Evolutionary conservation across 2,888 invertebrate genomes (phyloP).

Genomic region (Eumerus sabulonum): DNA sequence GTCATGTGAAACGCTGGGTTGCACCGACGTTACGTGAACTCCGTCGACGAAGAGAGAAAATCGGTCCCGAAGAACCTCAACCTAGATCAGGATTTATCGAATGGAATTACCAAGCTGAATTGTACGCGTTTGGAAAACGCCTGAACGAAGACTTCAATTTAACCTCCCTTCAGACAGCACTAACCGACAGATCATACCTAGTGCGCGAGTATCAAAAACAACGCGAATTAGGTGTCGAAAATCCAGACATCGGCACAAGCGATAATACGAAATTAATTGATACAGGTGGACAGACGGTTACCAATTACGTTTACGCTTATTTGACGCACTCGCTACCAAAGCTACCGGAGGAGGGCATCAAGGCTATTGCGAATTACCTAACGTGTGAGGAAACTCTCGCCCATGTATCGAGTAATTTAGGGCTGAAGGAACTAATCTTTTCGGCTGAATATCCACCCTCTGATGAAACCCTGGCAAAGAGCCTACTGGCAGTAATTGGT

Average conservation of each 20-base stretch:
- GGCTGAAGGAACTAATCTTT: constrained; percentile 90
- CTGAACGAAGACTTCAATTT: constrained; percentile 90
- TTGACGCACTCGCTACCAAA: constrained; percentile 85
- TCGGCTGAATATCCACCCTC: constrained; percentile 84
- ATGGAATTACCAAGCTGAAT: constrained; percentile 93
- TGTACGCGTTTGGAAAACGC: constrained; percentile 92
- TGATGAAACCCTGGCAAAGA: constrained; percentile 82
- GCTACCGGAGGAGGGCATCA: constrained; percentile 88
- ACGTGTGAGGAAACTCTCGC: constrained; percentile 84
- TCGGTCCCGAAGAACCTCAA: constrained; percentile 81
- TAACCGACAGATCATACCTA: constrained; percentile 89
- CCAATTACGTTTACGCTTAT: constrained; percentile 84
- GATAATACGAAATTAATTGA: constrained; percentile 86
- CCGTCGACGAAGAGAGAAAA: constrained; percentile 81
- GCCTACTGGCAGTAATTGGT: constrained; percentile 90
- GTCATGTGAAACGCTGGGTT: constrained; percentile 82
- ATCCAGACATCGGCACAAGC: constrained; percentile 80
- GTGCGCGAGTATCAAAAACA: constrained; percentile 85
- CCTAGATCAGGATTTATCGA: constrained; percentile 85
- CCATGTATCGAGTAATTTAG: constrained; percentile 86
- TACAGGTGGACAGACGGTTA: constrained; percentile 85
- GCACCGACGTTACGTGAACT: constrained; percentile 84
- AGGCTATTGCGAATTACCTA: constrained; percentile 84
- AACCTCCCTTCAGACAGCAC: constrained; percentile 85
- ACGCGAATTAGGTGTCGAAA: constrained; percentile 85